A percentile compares a stretch with the other conserved stretches of the same genome.
These are phyloP conservation scores for Serinus canaria DNA, from an alignment of 2,113 vertebrate genomes.

Conservation along the genomic window DNA sequence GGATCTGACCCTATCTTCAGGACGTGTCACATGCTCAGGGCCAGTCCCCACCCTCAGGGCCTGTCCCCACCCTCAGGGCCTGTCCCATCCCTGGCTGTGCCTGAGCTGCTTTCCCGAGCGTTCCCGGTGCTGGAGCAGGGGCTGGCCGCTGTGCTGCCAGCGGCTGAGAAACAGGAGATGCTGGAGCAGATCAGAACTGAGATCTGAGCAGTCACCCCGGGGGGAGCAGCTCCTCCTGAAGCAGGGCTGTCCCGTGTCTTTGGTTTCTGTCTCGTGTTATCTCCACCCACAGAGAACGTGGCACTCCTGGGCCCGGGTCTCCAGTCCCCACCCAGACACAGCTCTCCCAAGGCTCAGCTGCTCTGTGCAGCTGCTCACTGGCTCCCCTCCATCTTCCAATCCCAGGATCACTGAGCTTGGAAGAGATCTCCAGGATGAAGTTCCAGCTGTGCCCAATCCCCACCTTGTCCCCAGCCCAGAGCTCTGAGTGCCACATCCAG, in stretches of 20 bases:
- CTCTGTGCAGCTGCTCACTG: neutral
- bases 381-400: neutral
- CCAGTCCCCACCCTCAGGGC: neutral
- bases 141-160: neutral
- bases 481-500: fast-evolving
- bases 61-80: neutral
- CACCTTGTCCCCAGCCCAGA: neutral
- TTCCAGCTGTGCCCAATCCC: fast-evolving
- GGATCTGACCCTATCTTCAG: too few relatives aligned
- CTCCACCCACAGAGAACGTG: neutral
- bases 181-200: neutral
- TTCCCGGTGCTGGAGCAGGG: neutral
- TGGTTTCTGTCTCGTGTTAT: neutral
- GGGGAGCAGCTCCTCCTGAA: neutral
- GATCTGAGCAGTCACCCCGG: neutral
- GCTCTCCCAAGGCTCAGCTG: neutral
- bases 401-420: neutral
- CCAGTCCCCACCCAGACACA: neutral
- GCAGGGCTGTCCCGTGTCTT: neutral
- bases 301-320: neutral
- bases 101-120: neutral
- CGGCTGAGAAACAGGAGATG: neutral
- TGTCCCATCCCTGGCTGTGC: neutral
- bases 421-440: neutral
- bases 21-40: neutral